Evolutionary conservation across 2,888 invertebrate genomes (phyloP).

Genomic region (Cremastobaeus sp.): DNA sequence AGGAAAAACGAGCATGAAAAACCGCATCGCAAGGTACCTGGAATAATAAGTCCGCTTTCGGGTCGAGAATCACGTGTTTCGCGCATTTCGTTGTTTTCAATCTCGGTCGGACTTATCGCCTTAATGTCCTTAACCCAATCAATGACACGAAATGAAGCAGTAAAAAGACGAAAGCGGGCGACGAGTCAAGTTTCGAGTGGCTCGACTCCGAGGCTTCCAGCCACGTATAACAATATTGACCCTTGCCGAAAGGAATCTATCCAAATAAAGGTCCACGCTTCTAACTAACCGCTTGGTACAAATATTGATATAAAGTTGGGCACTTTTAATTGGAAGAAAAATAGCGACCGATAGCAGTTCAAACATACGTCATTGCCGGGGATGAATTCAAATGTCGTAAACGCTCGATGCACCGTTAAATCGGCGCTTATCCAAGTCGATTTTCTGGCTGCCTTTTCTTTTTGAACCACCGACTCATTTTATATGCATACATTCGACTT

Average conservation of each 20-base stretch:
- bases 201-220: slow-evolving; percentile 53
- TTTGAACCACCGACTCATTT: slow-evolving; percentile 35
- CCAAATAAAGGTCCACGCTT: slow-evolving; percentile 39
- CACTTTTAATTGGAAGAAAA: slow-evolving; percentile 54
- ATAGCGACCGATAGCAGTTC: slow-evolving; percentile 27
- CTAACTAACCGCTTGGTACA: slow-evolving; percentile 28
- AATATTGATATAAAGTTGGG: slow-evolving; percentile 56
- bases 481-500: too few relatives aligned
- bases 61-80: too few relatives aligned
- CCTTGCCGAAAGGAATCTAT: slow-evolving; percentile 47
- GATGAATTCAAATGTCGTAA: slow-evolving; percentile 20
- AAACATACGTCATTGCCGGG: slow-evolving; percentile 22
- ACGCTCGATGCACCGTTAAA: slow-evolving; percentile 10
- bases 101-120: too few relatives aligned
- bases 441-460: too few relatives aligned
- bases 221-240: slow-evolving; percentile 67
- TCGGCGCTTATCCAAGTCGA: too few relatives aligned
- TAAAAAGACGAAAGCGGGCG: not conserved
- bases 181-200: slow-evolving; percentile 9
- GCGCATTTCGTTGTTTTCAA: too few relatives aligned
- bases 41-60: too few relatives aligned
- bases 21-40: too few relatives aligned
- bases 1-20: too few relatives aligned
- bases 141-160: not conserved
- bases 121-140: too few relatives aligned